Evolutionary conservation across 2,888 invertebrate genomes (phyloP).

Genomic region (Balanococcus diminutus): DNA sequence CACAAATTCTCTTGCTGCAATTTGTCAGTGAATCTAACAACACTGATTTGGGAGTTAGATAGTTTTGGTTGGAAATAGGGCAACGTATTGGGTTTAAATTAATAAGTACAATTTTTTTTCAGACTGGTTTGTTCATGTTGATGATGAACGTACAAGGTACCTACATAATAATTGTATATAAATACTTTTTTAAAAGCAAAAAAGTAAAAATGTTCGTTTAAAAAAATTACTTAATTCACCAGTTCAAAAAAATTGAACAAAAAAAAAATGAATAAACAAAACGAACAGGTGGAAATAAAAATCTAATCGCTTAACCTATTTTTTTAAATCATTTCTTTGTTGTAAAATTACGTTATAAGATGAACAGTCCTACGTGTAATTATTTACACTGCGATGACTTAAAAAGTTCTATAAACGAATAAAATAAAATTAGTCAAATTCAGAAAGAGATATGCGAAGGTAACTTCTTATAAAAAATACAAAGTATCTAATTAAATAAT

Average conservation of each 20-base stretch:
- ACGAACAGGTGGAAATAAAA: neutral
- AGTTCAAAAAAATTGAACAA: neutral
- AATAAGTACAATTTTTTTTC: too few species aligned
- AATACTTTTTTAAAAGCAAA: neutral
- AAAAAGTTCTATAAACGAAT: neutral
- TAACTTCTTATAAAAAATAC: constrained; percentile 37
- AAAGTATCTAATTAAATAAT: neutral
- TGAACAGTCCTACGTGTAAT: neutral
- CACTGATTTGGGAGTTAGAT: too few species aligned
- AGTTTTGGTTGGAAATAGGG: too few species aligned
- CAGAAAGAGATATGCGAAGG: constrained; percentile 48
- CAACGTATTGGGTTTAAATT: too few species aligned
- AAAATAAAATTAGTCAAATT: constrained; percentile 8
- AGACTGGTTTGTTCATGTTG: too few species aligned
- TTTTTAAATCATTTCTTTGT: neutral
- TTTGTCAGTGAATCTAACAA: too few species aligned
- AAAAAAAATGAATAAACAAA: neutral
- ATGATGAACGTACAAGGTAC: too few species aligned
- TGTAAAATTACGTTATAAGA: neutral
- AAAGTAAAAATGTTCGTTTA: too few species aligned
- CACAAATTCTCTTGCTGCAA: too few species aligned
- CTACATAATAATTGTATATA: too few species aligned
- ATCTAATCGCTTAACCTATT: neutral
- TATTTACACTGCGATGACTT: neutral
- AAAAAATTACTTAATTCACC: too few species aligned